These are phyloP conservation scores for Volucella inflata DNA, from an alignment of 2,888 invertebrate species.

Conservation along the genomic window DNA sequence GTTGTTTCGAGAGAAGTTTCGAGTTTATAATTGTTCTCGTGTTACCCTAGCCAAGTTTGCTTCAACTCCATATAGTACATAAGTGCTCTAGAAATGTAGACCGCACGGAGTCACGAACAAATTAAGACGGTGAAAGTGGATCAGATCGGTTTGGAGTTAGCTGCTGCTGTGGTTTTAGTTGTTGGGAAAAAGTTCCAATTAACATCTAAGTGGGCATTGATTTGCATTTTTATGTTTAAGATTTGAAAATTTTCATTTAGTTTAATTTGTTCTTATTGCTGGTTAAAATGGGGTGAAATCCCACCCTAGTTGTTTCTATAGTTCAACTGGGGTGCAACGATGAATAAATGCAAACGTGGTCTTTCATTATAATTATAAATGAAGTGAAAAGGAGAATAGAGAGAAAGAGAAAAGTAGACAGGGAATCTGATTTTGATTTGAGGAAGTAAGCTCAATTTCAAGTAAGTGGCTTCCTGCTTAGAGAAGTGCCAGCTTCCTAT, in stretches of 20 bases:
- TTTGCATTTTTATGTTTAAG: conserved; percentile 53
- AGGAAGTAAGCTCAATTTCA: background rate
- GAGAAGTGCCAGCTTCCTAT: background rate
- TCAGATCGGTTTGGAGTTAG: conserved; percentile 23
- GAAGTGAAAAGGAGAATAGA: background rate
- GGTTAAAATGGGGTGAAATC: background rate
- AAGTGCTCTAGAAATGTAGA: conserved; percentile 34
- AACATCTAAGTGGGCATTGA: conserved; percentile 67
- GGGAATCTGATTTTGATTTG: background rate
- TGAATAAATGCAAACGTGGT: background rate
- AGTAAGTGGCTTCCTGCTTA: background rate
- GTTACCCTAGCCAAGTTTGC: conserved; percentile 33
- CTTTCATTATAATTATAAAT: conserved; percentile 4
- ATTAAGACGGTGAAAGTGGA: conserved; percentile 50
- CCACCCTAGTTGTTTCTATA: background rate
- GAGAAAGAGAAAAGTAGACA: no score
- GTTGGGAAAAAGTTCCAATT: conserved; percentile 62
- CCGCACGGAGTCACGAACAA: conserved; percentile 63
- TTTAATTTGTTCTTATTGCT: background rate
- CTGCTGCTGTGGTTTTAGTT: background rate
- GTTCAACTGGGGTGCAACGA: background rate
- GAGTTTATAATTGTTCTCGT: conserved; percentile 71
- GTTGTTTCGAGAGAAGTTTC: conserved; percentile 69
- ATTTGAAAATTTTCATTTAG: background rate
- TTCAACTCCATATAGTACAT: background rate